Conservation (phyloP, 2,113 vertebrate genomes). For the Sebastes schlegelii region DNA sequence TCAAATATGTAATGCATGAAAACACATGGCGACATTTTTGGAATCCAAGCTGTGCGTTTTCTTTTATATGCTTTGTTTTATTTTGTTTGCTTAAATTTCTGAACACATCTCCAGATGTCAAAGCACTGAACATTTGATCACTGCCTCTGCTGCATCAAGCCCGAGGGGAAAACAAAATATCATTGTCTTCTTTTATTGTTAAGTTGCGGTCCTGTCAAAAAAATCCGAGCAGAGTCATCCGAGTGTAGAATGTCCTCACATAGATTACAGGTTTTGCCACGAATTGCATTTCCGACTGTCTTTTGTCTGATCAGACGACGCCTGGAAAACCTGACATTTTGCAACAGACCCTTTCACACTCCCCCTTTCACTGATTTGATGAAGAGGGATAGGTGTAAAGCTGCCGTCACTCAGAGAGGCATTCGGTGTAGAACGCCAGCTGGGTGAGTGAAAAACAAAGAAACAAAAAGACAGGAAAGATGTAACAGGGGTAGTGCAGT, state of each 20-base stretch:
- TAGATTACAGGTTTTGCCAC: conserved; percentile 46
- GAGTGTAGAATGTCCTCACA: conserved; percentile 29
- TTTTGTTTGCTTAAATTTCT: not conserved
- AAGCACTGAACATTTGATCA: conserved; percentile 1
- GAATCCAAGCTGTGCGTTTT: not conserved
- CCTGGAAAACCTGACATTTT: conserved; percentile 50
- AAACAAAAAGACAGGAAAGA: conserved; percentile 20
- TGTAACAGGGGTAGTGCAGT: conserved; percentile 19
- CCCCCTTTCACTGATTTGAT: conserved; percentile 49
- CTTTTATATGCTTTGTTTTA: not conserved
- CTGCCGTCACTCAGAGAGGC: conserved; percentile 46
- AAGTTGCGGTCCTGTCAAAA: conserved; percentile 44
- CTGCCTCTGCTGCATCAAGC: conserved; percentile 6
- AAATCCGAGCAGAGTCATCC: conserved; percentile 26
- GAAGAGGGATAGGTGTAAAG: conserved; percentile 50
- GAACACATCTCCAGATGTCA: not conserved
- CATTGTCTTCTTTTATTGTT: conserved; percentile 12
- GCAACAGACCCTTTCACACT: conserved; percentile 35
- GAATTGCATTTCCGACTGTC: conserved; percentile 42
- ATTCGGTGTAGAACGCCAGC: conserved; percentile 1
- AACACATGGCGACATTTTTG: not conserved
- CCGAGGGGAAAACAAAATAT: not conserved
- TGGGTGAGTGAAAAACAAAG: conserved; percentile 38
- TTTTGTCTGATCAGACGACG: conserved; percentile 17
- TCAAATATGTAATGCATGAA: not conserved